These are phyloP conservation scores for Araneus ventricosus DNA, from an alignment of 1,140 invertebrate species.

Conservation along the genomic window DNA sequence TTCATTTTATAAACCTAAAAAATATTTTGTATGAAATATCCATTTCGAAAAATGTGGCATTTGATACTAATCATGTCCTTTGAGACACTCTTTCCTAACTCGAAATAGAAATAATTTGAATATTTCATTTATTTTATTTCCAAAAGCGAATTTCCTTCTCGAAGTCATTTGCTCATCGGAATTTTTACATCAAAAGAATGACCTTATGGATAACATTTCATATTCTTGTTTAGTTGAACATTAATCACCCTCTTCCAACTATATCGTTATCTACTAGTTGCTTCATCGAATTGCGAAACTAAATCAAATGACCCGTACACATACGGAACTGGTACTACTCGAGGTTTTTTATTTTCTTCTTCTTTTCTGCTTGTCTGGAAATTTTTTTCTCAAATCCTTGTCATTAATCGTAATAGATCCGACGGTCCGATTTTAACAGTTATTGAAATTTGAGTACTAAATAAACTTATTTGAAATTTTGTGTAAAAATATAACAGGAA, in stretches of 20 bases:
- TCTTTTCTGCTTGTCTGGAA: not conserved
- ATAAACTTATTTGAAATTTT: no score
- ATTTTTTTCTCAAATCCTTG: not conserved
- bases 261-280: not conserved
- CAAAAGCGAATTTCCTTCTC: not conserved
- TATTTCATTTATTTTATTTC: no score
- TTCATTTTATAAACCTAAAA: no score
- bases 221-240: slow-evolving; percentile 2
- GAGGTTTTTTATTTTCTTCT: no score
- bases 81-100: no score
- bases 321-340: not conserved
- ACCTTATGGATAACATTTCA: not conserved
- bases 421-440: not conserved
- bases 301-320: slow-evolving; percentile 7
- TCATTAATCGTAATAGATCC: not conserved
- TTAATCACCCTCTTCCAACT: slow-evolving; percentile 9
- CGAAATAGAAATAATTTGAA: no score
- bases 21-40: no score
- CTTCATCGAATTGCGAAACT: not conserved
- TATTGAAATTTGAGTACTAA: not conserved
- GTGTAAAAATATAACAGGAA: no score
- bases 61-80: no score
- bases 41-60: no score
- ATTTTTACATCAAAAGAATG: not conserved
- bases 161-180: not conserved